Evolutionary conservation across 1,140 invertebrate genomes (phyloP).

Genomic region (Melitaea cinxia): DNA sequence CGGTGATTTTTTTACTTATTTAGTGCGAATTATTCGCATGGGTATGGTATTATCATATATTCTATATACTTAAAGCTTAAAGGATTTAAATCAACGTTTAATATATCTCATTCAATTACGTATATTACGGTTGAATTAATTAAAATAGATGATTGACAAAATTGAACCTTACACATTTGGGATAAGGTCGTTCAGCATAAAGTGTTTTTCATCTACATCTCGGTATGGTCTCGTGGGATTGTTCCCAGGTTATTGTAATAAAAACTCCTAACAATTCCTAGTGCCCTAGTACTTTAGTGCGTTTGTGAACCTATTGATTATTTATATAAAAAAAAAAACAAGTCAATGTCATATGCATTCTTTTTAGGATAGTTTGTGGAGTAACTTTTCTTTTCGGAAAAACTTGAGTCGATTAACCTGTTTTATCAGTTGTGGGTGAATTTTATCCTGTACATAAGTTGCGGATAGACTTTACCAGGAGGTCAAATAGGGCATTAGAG

Average conservation of each 20-base stretch:
- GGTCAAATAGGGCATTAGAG: no score
- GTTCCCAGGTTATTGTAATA: constrained; percentile 30
- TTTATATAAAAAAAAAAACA: neutral
- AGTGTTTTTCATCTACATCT: constrained; percentile 23
- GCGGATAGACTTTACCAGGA: no score
- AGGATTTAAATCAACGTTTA: constrained; percentile 23
- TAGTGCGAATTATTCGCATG: no score
- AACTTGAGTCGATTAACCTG: no score
- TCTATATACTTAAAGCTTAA: neutral
- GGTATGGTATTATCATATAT: neutral
- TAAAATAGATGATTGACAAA: neutral
- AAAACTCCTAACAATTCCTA: constrained; percentile 33
- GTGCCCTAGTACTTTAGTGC: constrained; percentile 19
- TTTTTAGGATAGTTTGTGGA: no score
- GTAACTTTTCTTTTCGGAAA: no score
- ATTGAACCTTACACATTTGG: constrained; percentile 23
- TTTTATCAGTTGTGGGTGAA: no score
- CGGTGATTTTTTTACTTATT: no score
- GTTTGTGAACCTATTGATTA: neutral
- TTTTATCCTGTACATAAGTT: no score
- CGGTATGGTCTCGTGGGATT: constrained; percentile 37
- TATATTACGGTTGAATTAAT: constrained; percentile 32
- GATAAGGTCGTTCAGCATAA: constrained; percentile 20
- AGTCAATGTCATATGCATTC: neutral
- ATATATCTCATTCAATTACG: constrained; percentile 41